phyloP scores from a whole-genome alignment of 2,888 invertebrate genomes.

The Agelastica alni region DNA sequence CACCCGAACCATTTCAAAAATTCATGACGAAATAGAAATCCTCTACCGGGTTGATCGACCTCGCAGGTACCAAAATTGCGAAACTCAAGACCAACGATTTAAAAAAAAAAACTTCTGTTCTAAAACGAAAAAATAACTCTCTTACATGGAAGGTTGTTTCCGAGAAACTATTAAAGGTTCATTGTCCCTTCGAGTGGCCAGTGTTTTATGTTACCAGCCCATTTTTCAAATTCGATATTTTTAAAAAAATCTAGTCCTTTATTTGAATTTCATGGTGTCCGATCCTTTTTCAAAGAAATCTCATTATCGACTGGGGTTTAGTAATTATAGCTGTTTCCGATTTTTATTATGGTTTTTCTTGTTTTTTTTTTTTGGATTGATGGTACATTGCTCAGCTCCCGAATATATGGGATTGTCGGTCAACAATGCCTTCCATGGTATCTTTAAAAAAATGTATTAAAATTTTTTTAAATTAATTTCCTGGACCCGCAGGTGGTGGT shows the following conservation, averaged over 20 bases:
- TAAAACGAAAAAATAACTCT: conserved; percentile 26
- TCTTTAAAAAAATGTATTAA: no score
- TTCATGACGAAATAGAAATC: conserved; percentile 25
- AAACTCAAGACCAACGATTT: conserved; percentile 37
- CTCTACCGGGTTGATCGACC: conserved; percentile 43
- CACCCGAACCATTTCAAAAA: conserved; percentile 25
- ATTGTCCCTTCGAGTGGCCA: conserved; percentile 35
- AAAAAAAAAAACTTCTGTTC: conserved; percentile 40
- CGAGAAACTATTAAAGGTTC: conserved; percentile 35
- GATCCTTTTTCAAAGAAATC: conserved; percentile 27
- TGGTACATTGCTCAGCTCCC: conserved; percentile 20
- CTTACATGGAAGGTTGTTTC: conserved; percentile 28
- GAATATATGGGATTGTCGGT: conserved; percentile 11
- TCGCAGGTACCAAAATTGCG: conserved; percentile 38
- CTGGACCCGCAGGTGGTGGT: no score
- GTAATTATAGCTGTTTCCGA: conserved; percentile 25
- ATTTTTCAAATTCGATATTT: conserved; percentile 29
- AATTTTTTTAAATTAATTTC: no score
- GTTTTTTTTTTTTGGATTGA: conserved; percentile 22
- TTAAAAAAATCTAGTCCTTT: conserved; percentile 6
- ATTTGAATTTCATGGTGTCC: conserved; percentile 33
- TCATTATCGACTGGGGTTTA: conserved; percentile 21
- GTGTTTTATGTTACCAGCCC: conserved; percentile 26
- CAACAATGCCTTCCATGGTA: no score
- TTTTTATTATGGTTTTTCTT: conserved; percentile 22